Evolutionary conservation across 2,888 invertebrate species (phyloP).

Genomic region (Ptychoptera contaminata): DNA sequence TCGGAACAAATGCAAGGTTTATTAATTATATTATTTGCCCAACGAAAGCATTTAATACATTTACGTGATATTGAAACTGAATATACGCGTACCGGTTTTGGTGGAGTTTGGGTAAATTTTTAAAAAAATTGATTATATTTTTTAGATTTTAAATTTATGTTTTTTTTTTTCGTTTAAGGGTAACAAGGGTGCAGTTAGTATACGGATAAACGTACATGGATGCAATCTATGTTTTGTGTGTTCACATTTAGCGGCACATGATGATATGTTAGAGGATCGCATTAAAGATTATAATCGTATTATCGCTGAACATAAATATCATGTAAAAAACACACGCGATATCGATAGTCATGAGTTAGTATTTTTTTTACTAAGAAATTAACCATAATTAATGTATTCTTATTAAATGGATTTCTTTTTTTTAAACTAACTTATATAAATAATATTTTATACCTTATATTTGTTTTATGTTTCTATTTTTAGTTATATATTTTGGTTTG

Average conservation of each 20-base stretch:
- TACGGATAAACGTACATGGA: conserved; percentile 75
- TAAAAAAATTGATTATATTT: neutral
- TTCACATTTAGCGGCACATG: conserved; percentile 81
- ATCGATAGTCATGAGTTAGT: conserved; percentile 86
- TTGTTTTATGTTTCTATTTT: too few species aligned
- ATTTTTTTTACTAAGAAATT: neutral
- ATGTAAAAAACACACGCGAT: conserved; percentile 57
- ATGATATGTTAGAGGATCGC: conserved; percentile 66
- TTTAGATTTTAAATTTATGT: neutral
- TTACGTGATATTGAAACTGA: conserved; percentile 72
- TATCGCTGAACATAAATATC: conserved; percentile 66
- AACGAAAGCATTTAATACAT: conserved; percentile 64
- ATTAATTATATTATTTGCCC: conserved; percentile 59
- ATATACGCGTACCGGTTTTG: conserved; percentile 78
- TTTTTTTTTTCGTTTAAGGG: conserved; percentile 40
- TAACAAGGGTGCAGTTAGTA: conserved; percentile 87
- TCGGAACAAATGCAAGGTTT: conserved; percentile 73
- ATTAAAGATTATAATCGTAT: conserved; percentile 80
- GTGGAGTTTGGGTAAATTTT: conserved; percentile 74
- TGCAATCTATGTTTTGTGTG: conserved; percentile 80
- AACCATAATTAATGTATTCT: neutral
- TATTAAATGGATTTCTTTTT: neutral
- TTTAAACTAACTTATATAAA: neutral
- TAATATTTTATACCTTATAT: too few species aligned
- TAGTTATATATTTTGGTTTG: conserved; percentile 84